A percentile compares a stretch with the other conserved stretches of the same genome.
phyloP scores from a whole-genome alignment of 2,797 vertebrate genomes.

The Spinibarbus caldwelli region DNA sequence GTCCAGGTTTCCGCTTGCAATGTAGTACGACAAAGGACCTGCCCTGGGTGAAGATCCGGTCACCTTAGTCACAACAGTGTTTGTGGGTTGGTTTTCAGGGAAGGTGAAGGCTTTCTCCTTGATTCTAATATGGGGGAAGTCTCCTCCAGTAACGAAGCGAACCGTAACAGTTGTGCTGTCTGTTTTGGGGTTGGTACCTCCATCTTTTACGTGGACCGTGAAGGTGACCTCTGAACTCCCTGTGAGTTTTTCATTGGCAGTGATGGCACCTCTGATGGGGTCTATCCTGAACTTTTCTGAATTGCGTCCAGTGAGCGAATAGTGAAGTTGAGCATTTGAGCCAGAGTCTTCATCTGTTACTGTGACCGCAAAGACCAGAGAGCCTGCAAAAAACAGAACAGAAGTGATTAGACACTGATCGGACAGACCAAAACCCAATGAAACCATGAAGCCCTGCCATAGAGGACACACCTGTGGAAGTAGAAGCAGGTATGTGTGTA shows the following conservation, averaged over 20 bases:
- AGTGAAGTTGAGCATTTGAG: slow-evolving; percentile 91
- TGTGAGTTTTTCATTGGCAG: slow-evolving; percentile 81
- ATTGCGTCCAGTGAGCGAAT: slow-evolving; percentile 89
- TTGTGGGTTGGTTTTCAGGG: slow-evolving; percentile 88
- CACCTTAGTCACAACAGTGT: slow-evolving; percentile 86
- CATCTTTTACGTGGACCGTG: slow-evolving; percentile 90
- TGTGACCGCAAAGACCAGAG: slow-evolving; percentile 94
- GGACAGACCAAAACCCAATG: not conserved
- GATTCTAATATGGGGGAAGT: slow-evolving; percentile 88
- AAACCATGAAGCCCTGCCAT: not conserved
- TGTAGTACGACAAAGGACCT: slow-evolving; percentile 90
- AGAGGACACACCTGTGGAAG: slow-evolving; percentile 81
- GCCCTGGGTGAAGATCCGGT: slow-evolving; percentile 88
- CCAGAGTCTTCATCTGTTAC: slow-evolving; percentile 93
- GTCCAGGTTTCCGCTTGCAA: slow-evolving; percentile 95
- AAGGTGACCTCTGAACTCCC: slow-evolving; percentile 92
- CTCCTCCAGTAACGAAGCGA: slow-evolving; percentile 88
- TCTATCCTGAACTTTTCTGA: slow-evolving; percentile 95
- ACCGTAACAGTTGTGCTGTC: slow-evolving; percentile 96
- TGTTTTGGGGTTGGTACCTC: slow-evolving; percentile 83
- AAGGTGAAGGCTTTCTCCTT: slow-evolving; percentile 88
- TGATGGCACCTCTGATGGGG: slow-evolving; percentile 89
- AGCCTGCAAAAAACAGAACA: slow-evolving; percentile 76
- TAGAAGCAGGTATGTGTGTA: slow-evolving; percentile 91
- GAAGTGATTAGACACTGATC: not conserved